Base-by-base conservation (phyloP, 2,888 invertebrate genomes). In the Lochmaea capreae region DNA sequence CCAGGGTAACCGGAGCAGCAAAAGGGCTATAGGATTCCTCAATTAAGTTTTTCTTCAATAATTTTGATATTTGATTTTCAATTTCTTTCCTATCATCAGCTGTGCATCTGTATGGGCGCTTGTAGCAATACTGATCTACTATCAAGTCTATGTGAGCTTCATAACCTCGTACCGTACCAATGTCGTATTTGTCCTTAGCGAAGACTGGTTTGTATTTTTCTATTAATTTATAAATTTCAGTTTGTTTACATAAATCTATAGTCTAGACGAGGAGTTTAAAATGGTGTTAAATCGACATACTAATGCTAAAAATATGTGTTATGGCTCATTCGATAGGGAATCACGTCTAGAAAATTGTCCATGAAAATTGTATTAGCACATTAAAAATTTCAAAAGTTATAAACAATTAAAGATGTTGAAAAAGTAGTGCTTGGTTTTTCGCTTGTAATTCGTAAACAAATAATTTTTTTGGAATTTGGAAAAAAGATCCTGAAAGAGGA, bases 111-210 rank as follows among this genome's bases (percentile, higher is more conserved):
- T 70, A 70, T 18, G 70, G 63, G 3, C 70, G 33, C 62, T 70
- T 70, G 16, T 49, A 16, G 33, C 70, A 72, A 65, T 65, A 69
- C 71, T 76, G 66, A 26, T 72, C 65, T 52, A 65, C 67, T 22
- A 68, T 61, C 14, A 76, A 54, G 46, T 76, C 74, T 18, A 76
- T 77, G 39, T 73, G 74, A n/a, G 76, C 76, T 70, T 76, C 77
- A 71, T 77, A 74, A 61, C 67, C 66, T 58, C 49, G 43, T 43
- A 74, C 74, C 46, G 76, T 76, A 46, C 76, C 76, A 33, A 76
- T 46, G 62, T 76, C 74, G 67, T 77, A 77, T 72, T 77, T 77
- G 70, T 77, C 72, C 57, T 77, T 76, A 39, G 77, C 74, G 58
- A 77, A 77, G 46, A 77, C 67, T 43, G 65, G 9, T 66, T 74